These are phyloP conservation scores for Brachionus koreanus DNA, from an alignment of 1,140 invertebrate genomes.

Conservation along the genomic window DNA sequence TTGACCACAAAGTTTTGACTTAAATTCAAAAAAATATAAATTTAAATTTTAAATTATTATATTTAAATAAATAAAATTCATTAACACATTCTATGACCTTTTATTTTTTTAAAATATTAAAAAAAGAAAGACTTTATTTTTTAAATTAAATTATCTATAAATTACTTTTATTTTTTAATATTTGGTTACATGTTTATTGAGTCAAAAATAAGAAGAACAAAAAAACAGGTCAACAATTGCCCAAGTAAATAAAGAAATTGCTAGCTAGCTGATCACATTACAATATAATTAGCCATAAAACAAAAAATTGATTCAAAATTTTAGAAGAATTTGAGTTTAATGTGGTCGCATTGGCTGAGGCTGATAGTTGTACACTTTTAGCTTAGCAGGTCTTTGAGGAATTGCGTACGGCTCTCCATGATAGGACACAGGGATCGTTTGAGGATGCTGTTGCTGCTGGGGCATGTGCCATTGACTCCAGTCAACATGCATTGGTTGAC, in stretches of 20 bases:
- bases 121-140: too few relatives aligned
- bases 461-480: conserved; percentile 15
- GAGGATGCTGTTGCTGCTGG: background rate
- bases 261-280: background rate
- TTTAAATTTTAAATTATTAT: too few relatives aligned
- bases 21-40: background rate
- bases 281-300: background rate
- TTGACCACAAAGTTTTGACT: background rate
- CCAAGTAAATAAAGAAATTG: background rate
- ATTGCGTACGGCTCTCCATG: background rate
- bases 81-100: too few relatives aligned
- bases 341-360: background rate
- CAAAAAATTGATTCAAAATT: background rate
- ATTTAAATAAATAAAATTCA: too few relatives aligned
- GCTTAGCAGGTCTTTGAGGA: background rate
- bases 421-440: background rate
- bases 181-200: too few relatives aligned
- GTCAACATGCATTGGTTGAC: background rate
- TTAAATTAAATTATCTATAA: too few relatives aligned
- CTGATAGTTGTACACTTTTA: background rate
- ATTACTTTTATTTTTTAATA: too few relatives aligned
- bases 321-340: background rate
- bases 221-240: too few relatives aligned
- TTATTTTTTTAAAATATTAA: too few relatives aligned
- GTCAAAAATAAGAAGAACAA: too few relatives aligned